A percentile compares a stretch with the other conserved stretches of the same genome.
Conservation (phyloP, 2,797 vertebrate genomes). For the Falco novaeseelandiae region DNA sequence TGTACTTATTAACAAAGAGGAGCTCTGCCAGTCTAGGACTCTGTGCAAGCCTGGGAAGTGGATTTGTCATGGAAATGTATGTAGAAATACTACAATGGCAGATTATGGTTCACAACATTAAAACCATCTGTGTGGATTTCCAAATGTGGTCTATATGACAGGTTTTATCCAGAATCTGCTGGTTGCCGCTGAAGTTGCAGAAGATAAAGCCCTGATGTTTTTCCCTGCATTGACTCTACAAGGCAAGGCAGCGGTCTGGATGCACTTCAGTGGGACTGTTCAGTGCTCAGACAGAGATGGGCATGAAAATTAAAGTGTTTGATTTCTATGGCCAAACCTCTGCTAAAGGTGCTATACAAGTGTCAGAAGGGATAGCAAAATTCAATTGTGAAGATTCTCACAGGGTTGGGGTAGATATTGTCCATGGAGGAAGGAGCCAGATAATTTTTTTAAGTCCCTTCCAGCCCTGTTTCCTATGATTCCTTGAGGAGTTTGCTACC, state of each 20-base stretch:
- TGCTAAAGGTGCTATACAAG: not conserved
- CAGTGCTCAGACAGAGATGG: not conserved
- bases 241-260: not conserved
- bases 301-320: not conserved
- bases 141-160: not conserved
- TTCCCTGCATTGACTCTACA: not conserved
- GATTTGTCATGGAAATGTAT: not conserved
- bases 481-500: not conserved
- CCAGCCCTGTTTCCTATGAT: not conserved
- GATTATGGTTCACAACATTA: not conserved
- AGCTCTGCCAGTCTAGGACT: not conserved
- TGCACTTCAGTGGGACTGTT: not conserved
- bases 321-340: not conserved
- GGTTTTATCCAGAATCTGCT: not conserved
- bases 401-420: not conserved
- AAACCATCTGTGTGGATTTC: not conserved
- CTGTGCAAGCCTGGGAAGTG: not conserved
- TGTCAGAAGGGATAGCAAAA: not conserved
- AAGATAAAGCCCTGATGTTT: not conserved
- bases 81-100: not conserved
- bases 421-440: fast-evolving
- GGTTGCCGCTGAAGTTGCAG: not conserved
- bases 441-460: not conserved
- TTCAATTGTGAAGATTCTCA: not conserved
- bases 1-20: not conserved